Base-by-base conservation (phyloP, 2,113 vertebrate species). In the Syngnathus scovelli region DNA sequence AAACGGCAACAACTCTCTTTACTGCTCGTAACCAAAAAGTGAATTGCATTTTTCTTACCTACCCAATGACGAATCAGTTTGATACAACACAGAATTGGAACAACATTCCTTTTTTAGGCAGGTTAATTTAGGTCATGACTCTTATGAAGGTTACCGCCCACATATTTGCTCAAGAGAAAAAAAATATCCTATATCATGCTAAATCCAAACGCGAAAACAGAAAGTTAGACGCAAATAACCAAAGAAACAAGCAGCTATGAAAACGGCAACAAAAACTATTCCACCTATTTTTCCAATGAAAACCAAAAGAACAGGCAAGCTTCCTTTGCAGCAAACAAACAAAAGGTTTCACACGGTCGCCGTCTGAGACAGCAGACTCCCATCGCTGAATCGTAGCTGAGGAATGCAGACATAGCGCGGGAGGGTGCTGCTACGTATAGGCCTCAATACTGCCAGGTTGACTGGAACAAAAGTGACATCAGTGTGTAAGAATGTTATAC, bases 321-420 rank as follows among this genome's bases (percentile, higher is more conserved):
- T 74, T 69, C 70, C 39, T 59, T 59, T 69, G 18, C 48, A 52
- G 33, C 52, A 18, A 61, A 10, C n/a, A 54, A 61, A 39, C 21
- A 13, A 66, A 66, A 68, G 62, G 21, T 60, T 60, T 72, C 11
- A n/a, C 33, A 55, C 71, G 52, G 56, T 43, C 37, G 51, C 55
- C 33, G 80, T 82, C 75, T 81, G 59, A 63, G 73, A 82, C 58
- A 65, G 65, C 7, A 37, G 67, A 67, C 59, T 74, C 61, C 61
- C 38, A 51, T 72, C 76, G 83, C 83, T 92, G 89, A 92, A 82
- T 91, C 72, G 80, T 69, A 0, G 87, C 90, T 88, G 90, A 83
- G 87, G 91, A 92, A 92, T 92, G 89, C 84, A 76, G 79, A 68
- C 48, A 37, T 69, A 65, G 74, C 59, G 12, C 56, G 41, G 33